A percentile compares a stretch with the other conserved stretches of the same genome.
Evolutionary conservation across 2,888 invertebrate genomes (phyloP).

Genomic region (Eristalinus sepulchralis): DNA sequence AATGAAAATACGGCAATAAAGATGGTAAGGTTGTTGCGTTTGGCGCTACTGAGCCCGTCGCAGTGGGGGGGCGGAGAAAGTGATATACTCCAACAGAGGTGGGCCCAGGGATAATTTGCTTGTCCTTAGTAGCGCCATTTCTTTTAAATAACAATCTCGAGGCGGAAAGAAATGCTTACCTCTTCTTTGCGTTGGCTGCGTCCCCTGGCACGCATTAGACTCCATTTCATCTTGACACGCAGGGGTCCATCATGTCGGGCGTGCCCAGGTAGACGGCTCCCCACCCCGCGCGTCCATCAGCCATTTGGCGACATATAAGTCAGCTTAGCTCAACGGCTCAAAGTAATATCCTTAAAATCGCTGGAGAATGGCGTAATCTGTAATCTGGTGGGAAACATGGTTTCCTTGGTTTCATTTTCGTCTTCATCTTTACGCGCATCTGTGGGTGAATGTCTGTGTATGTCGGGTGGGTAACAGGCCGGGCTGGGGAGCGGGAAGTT

Average conservation of each 20-base stretch:
- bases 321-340: conserved; percentile 48
- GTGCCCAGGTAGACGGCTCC: conserved; percentile 19
- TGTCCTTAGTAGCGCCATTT: conserved; percentile 58
- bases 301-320: conserved; percentile 45
- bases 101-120: conserved; percentile 63
- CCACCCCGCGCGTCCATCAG: background rate
- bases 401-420: conserved; percentile 46
- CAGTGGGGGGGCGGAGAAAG: background rate
- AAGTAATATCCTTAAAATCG: conserved; percentile 53
- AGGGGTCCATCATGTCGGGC: conserved; percentile 18
- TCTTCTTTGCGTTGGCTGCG: background rate
- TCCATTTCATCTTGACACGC: conserved; percentile 25
- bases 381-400: conserved; percentile 48
- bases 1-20: conserved; percentile 67
- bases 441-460: conserved; percentile 24
- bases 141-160: conserved; percentile 64
- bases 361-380: conserved; percentile 53
- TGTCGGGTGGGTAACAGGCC: background rate
- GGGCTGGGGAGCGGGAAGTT: background rate
- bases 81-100: conserved; percentile 15
- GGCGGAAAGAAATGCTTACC: conserved; percentile 40
- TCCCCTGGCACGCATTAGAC: conserved; percentile 32
- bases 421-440: background rate
- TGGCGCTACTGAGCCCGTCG: conserved; percentile 11
- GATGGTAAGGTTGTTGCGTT: conserved; percentile 43